These are phyloP conservation scores for Polypterus bichir DNA, from an alignment of 2,113 vertebrate genomes.

Conservation along the genomic window DNA sequence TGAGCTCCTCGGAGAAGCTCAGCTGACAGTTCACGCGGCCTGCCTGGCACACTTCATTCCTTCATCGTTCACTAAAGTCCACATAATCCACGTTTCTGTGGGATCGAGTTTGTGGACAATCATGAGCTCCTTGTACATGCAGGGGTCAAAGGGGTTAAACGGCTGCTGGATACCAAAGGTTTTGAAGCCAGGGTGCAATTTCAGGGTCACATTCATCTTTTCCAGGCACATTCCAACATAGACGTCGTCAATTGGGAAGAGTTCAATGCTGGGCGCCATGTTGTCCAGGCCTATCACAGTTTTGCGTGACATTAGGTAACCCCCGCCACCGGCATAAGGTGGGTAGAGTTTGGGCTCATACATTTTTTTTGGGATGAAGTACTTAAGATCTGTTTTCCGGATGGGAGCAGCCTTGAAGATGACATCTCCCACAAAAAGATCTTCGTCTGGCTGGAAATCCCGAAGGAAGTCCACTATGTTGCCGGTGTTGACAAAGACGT, in stretches of 20 bases:
- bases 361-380: slow-evolving; percentile 51
- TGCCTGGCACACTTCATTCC: slow-evolving; percentile 30
- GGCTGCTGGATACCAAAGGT: slow-evolving; percentile 51
- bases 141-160: slow-evolving; percentile 47
- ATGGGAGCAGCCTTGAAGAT: slow-evolving; percentile 45
- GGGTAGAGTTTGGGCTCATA: slow-evolving; percentile 45
- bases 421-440: slow-evolving; percentile 55
- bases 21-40: too few species aligned
- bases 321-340: slow-evolving; percentile 48
- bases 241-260: slow-evolving; percentile 61
- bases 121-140: slow-evolving; percentile 51
- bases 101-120: slow-evolving; percentile 50
- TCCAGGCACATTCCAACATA: slow-evolving; percentile 61
- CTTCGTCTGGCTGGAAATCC: slow-evolving; percentile 29
- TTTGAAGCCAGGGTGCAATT: slow-evolving; percentile 52
- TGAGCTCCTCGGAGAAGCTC: too few species aligned
- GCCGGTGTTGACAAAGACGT: slow-evolving; percentile 51
- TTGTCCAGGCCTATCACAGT: slow-evolving; percentile 33
- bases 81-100: slow-evolving; percentile 58
- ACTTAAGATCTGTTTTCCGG: slow-evolving; percentile 50
- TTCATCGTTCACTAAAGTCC: slow-evolving; percentile 47
- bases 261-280: slow-evolving; percentile 27
- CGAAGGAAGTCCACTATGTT: slow-evolving; percentile 52
- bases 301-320: slow-evolving; percentile 52
- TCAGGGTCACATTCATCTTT: slow-evolving; percentile 41